Base-by-base conservation (phyloP, 2,797 vertebrate species). In the Anniella stebbinsi region DNA sequence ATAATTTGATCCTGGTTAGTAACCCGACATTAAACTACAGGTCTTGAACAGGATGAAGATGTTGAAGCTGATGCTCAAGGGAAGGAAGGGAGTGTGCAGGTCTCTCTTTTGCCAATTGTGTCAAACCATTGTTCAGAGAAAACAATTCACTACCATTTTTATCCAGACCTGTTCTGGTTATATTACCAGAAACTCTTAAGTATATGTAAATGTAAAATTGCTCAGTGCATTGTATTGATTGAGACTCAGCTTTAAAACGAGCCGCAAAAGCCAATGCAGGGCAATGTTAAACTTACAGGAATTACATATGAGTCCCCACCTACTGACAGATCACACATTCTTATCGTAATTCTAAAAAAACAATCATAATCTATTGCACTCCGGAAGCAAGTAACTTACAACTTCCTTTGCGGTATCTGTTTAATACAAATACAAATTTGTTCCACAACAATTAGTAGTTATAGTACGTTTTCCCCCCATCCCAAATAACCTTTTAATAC, bases 401-500 rank as follows among this genome's bases (percentile, higher is more conserved):
- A 73, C 84, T 91, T 91, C 87, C 66, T 93, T 95, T 80, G 90
- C 73, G 84, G 81, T 92, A 95, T 95, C 94, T 94, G 93, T 97
- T 97, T 98, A 97, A 97, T 98, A 96, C 96, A 96, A 96, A 96
- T 97, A 97, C 97, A 96, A 96, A 96, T 96, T 96, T 93, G 86
- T 96, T 97, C 92, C 96, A 97, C 97, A 97, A 97, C 97, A 97
- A 93, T 95, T 93, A 96, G 94, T 92, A 96, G 87, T 95, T 96
- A 95, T 95, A 95, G 95, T 96, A 95, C 81, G 94, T 93, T 94
- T 75, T 95, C 54, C 96, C 90, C 94, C 93, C 93, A 94, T 94
- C 76, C 95, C 95, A 92, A 96, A 95, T 94, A 87, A 94, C 95
- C 95, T 96, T 88, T 94, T 94, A 95, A 87, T 95, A 97, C 92